Evolutionary conservation across 2,888 invertebrate species (phyloP), one percentile per base, ranked within the genome.

Genomic region (Morpho helenor): DNA sequence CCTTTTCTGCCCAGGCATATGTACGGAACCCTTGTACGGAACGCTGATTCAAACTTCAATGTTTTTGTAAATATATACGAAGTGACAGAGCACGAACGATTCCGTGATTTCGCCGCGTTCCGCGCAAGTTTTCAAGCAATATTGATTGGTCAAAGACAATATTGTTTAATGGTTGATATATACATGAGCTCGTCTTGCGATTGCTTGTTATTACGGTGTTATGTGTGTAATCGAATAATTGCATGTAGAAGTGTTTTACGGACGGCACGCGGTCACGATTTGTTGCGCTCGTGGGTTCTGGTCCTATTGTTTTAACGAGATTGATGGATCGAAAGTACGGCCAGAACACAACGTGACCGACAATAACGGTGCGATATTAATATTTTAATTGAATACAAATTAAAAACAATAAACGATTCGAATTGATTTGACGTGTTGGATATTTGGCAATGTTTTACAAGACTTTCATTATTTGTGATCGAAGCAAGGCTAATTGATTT

Each of bases 301-400:
- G 72, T 73, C 70, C 74, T 71, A 84, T 83, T 84, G 81, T 83
- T 82, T 84, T 80, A 79, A 74, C 64, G 73, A 80, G 76, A 80
- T 79, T 80, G 76, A 81, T 81, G 76, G 75, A 79, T 80, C 73
- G 79, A 80, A 81, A 79, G 75, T 73, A 73, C 75, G 68, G 68
- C 71, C 65, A 68, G 56, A 79, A 80, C 76, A 76, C 69, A 74
- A 75, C 74, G 72, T 73, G 77, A 76, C 73, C 74, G 77, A 81
- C 76, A 80, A 76, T 77, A 71, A 78, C 71, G 70, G 74, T 69
- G 72, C 65, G 64, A 69, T 69, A 72, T 66, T 69, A 70, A 69
- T 79, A 76, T 70, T 72, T 69, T 64, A 61, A 68, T 67, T 63
- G 62, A 61, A 62, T 62, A 10, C 45, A 42, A 53, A 76, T 59